phyloP scores from a whole-genome alignment of 2,113 vertebrate genomes.

The Acrocephalus kingi region DNA sequence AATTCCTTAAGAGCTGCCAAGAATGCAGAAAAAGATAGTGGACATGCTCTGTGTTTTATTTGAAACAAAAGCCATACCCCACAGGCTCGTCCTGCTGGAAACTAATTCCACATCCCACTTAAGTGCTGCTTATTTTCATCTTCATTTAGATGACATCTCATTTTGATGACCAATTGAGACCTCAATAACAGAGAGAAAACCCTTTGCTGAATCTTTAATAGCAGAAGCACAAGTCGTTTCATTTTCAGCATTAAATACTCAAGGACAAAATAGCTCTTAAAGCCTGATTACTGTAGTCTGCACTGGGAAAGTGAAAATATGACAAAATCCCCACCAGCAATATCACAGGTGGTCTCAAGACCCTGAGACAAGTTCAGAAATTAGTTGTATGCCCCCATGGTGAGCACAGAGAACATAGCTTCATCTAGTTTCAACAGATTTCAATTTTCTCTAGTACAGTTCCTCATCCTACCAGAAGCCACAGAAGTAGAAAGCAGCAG shows the following conservation, averaged over 20 bases:
- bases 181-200: neutral
- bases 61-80: neutral
- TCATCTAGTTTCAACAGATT: neutral
- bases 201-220: neutral
- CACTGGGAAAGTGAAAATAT: neutral
- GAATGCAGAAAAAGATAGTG: neutral
- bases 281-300: neutral
- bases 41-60: neutral
- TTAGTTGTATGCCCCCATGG: neutral
- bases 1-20: constrained; percentile 26
- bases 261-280: neutral
- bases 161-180: constrained; percentile 2
- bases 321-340: neutral
- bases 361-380: neutral
- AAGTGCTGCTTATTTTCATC: neutral
- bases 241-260: neutral
- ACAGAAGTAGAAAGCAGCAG: neutral
- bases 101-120: neutral
- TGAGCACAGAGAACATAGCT: neutral
- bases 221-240: neutral
- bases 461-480: neutral
- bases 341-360: neutral
- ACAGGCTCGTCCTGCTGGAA: neutral
- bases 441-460: neutral
- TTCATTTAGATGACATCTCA: constrained; percentile 10